Conservation (phyloP, 2,797 vertebrate species). For the Cossypha niveicapilla region DNA sequence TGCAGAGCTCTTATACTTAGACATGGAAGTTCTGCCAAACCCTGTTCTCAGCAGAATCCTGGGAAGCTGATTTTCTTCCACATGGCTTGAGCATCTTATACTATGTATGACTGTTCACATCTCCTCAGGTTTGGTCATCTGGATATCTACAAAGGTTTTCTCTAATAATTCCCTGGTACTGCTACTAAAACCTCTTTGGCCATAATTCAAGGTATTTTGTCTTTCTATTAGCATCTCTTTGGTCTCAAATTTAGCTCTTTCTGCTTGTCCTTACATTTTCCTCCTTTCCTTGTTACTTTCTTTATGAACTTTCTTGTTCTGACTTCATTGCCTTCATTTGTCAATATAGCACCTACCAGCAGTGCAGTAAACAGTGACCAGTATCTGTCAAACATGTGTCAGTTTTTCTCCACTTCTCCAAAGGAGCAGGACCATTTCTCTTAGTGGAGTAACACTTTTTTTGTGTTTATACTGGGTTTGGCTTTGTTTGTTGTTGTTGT, state of each 20-base stretch:
- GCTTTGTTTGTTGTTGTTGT: not conserved
- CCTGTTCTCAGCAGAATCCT: not conserved
- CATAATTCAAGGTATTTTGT: not conserved
- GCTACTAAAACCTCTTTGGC: not conserved
- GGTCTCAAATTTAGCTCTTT: not conserved
- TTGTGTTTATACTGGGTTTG: not conserved
- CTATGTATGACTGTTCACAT: not conserved
- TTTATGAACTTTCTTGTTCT: not conserved
- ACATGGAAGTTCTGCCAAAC: not conserved
- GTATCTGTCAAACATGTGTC: not conserved
- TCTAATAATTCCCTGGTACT: not conserved
- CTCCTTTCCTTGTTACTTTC: not conserved
- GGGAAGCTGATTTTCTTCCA: not conserved
- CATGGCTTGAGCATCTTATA: not conserved
- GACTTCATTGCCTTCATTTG: fast-evolving
- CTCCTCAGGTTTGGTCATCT: not conserved
- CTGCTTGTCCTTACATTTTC: not conserved
- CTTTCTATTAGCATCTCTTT: not conserved
- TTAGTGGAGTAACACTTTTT: not conserved
- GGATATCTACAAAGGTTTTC: not conserved
- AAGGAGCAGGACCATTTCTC: not conserved
- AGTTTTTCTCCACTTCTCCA: not conserved
- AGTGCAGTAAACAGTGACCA: not conserved
- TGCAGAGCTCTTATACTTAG: not conserved
- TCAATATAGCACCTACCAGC: not conserved